phyloP scores from a whole-genome alignment of 2,797 vertebrate species.

The Alcedo atthis region DNA sequence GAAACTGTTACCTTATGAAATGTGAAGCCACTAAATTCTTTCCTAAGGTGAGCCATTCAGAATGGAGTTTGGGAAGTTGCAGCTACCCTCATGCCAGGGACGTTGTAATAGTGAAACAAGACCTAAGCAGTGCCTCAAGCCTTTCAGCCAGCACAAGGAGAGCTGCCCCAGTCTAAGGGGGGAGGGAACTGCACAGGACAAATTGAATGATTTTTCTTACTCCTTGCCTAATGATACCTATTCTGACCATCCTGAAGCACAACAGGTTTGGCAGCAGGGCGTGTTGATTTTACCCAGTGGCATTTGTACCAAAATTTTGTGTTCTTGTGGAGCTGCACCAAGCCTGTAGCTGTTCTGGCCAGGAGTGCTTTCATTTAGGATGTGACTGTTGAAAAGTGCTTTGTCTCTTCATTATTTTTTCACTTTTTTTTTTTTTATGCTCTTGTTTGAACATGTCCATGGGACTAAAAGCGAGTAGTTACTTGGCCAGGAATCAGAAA shows the following conservation, averaged over 20 bases:
- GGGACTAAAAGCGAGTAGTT: background rate
- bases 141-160: constrained; percentile 18
- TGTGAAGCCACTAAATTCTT: constrained; percentile 77
- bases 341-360: background rate
- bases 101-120: constrained; percentile 63
- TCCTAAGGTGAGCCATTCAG: constrained; percentile 76
- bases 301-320: background rate
- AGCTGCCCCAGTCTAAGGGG: background rate
- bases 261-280: background rate
- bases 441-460: background rate
- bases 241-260: background rate
- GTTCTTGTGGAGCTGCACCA: background rate
- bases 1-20: constrained; percentile 75
- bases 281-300: background rate
- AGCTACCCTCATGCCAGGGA: constrained; percentile 51
- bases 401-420: background rate
- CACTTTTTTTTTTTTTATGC: background rate
- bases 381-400: background rate
- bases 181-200: background rate
- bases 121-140: constrained; percentile 30
- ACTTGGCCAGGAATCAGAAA: constrained; percentile 33
- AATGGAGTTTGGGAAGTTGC: constrained; percentile 67
- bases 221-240: background rate
- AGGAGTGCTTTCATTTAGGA: background rate
- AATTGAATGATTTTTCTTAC: background rate